These are phyloP conservation scores for Stegophylla sp. DNA, from an alignment of 2,888 invertebrate genomes.

Conservation along the genomic window DNA sequence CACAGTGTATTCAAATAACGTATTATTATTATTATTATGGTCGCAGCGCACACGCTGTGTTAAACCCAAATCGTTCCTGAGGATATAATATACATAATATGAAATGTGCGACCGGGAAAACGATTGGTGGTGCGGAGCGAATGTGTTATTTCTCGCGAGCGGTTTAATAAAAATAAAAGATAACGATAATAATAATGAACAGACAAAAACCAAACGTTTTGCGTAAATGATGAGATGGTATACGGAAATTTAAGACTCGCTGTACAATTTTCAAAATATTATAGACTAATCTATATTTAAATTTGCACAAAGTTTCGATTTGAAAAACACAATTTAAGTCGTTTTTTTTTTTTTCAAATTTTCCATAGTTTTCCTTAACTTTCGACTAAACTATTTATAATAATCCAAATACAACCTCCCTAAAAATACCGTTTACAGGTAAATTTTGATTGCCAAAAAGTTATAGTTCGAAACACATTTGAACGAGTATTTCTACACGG, in stretches of 20 bases:
- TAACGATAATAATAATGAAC: neutral
- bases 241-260: no score
- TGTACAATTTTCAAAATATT: no score
- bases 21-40: constrained; percentile 39
- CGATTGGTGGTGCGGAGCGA: constrained; percentile 1
- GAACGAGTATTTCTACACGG: no score
- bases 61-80: constrained; percentile 31
- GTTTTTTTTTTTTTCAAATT: neutral
- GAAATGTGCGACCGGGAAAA: constrained; percentile 5
- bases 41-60: neutral
- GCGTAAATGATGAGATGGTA: neutral
- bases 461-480: no score
- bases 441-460: no score
- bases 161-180: neutral
- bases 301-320: neutral
- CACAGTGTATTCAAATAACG: constrained; percentile 46
- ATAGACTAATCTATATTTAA: no score
- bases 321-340: neutral
- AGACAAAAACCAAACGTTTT: no score
- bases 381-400: no score
- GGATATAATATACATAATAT: constrained; percentile 13
- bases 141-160: neutral
- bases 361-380: no score
- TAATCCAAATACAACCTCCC: no score
- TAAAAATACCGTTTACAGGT: no score